Percentiles rank a stretch among this genome's conserved stretches.
Evolutionary conservation across 2,888 invertebrate genomes (phyloP).

Genomic region (Meiosimyza decipiens): DNA sequence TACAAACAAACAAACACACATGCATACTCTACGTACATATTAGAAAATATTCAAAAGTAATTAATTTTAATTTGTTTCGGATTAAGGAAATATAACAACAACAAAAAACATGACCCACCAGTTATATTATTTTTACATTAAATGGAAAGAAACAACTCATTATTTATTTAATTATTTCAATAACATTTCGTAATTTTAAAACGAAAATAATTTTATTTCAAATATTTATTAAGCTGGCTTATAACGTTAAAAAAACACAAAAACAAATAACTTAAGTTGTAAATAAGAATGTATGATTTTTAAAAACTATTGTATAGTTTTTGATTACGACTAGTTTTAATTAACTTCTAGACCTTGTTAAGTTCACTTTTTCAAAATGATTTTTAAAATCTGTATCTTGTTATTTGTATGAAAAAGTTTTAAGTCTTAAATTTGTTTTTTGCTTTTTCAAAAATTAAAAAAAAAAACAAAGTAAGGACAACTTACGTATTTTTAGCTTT

Average conservation of each 20-base stretch:
- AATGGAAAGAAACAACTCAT: slow-evolving; percentile 7
- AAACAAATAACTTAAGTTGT: slow-evolving; percentile 13
- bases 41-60: slow-evolving; percentile 2
- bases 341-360: slow-evolving; percentile 12
- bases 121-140: slow-evolving; percentile 41
- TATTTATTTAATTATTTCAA: slow-evolving; percentile 17
- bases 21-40: neutral
- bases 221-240: slow-evolving; percentile 1
- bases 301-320: neutral
- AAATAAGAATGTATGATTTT: slow-evolving; percentile 16
- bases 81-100: slow-evolving; percentile 1
- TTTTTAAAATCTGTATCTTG: too few relatives aligned
- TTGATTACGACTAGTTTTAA: slow-evolving; percentile 14
- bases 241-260: neutral
- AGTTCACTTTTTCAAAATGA: too few relatives aligned
- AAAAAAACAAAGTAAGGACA: slow-evolving; percentile 27
- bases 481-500: slow-evolving; percentile 25
- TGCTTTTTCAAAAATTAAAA: slow-evolving; percentile 20
- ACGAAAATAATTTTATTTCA: neutral
- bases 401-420: too few relatives aligned
- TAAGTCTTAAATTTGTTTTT: neutral
- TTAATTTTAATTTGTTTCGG: neutral
- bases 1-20: slow-evolving; percentile 6
- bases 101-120: slow-evolving; percentile 42
- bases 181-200: slow-evolving; percentile 9